Conservation (phyloP, 64 coral and sea anemone genomes). For the Trachythela sp. region DNA sequence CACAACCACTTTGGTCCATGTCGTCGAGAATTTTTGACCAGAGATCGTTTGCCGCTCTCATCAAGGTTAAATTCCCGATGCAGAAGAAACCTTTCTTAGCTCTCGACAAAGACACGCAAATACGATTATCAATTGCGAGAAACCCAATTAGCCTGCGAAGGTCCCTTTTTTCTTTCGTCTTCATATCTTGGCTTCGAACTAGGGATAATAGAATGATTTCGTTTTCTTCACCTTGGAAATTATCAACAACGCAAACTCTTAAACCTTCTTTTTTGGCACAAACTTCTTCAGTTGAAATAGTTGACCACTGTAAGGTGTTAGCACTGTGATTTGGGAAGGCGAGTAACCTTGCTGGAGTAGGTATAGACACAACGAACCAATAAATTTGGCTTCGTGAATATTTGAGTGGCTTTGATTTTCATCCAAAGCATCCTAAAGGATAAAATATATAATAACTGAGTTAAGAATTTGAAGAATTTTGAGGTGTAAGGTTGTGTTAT, state of each 20-base stretch:
- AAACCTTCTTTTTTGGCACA: constrained; percentile 51
- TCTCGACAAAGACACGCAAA: constrained; percentile 12
- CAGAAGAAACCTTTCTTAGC: constrained; percentile 6
- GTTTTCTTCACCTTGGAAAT: constrained; percentile 14
- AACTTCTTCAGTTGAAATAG: constrained; percentile 54
- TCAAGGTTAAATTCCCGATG: constrained; percentile 2
- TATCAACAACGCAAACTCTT: constrained; percentile 41
- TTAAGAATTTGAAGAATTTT: constrained; percentile 47
- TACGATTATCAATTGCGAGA: not conserved
- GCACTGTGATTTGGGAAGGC: constrained; percentile 54
- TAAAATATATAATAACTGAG: constrained; percentile 31
- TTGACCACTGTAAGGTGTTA: constrained; percentile 81
- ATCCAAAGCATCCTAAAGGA: not conserved
- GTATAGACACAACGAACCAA: constrained; percentile 61
- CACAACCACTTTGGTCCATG: not conserved
- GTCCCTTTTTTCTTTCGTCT: not conserved
- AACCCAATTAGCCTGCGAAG: not conserved
- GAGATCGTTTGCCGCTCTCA: not conserved
- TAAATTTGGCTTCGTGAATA: constrained; percentile 63
- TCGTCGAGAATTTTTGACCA: not conserved
- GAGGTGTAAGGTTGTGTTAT: too few relatives aligned
- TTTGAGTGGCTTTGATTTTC: constrained; percentile 72
- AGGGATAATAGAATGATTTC: not conserved
- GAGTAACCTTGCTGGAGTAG: constrained; percentile 64
- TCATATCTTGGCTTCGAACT: not conserved